Conservation (phyloP, 2,797 vertebrate genomes). For the Artibeus lituratus region DNA sequence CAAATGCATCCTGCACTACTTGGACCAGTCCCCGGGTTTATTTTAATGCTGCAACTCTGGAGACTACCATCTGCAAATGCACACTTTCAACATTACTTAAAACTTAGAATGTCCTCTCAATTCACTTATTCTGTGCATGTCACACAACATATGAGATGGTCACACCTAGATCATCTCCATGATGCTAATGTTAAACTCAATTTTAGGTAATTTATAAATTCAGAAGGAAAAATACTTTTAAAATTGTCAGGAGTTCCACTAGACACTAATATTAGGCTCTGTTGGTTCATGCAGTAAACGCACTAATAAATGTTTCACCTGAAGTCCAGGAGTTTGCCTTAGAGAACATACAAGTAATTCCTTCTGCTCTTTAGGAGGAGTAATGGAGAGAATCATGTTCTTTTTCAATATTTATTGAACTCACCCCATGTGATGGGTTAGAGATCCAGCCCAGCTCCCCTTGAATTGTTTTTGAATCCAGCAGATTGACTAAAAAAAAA, state of each 20-base stretch:
- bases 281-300: neutral
- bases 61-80: neutral
- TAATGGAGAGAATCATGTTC: slow-evolving; percentile 58
- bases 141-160: neutral
- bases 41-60: neutral
- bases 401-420: slow-evolving; percentile 80
- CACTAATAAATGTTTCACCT: neutral
- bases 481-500: slow-evolving; percentile 93
- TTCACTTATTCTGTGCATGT: neutral
- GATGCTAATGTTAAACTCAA: neutral
- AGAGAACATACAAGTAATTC: neutral
- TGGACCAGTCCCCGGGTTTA: neutral
- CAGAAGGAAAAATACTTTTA: neutral
- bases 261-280: neutral
- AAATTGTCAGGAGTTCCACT: neutral
- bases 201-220: neutral
- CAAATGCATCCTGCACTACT: neutral
- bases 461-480: slow-evolving; percentile 99
- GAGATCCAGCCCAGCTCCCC: slow-evolving; percentile 99
- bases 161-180: neutral
- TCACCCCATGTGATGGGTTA: slow-evolving; percentile 96
- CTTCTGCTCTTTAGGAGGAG: slow-evolving; percentile 55
- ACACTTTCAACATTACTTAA: neutral
- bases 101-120: neutral
- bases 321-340: neutral